Percentiles rank a stretch among this genome's conserved stretches.
These are phyloP conservation scores for Metridium senile DNA, from an alignment of 92 coral and sea anemone genomes.

Conservation along the genomic window DNA sequence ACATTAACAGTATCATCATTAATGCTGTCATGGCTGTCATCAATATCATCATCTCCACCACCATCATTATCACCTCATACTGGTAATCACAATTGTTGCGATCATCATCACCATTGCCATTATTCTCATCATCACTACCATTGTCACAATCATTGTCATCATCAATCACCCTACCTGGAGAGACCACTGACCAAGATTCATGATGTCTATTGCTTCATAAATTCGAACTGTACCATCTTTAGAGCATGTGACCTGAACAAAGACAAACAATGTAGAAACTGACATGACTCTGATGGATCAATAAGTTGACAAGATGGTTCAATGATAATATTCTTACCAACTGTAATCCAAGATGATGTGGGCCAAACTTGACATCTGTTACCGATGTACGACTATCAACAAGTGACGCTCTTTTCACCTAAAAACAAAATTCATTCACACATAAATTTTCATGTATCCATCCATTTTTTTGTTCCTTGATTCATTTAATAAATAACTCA, in stretches of 20 bases:
- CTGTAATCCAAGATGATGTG: conserved; percentile 84
- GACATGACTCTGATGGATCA: background rate
- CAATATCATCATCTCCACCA: too few species aligned
- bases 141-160: background rate
- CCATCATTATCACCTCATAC: too few species aligned
- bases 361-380: conserved; percentile 98
- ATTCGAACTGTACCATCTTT: conserved; percentile 98
- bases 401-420: conserved; percentile 92
- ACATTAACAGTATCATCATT: too few species aligned
- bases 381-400: conserved; percentile 98
- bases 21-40: too few species aligned
- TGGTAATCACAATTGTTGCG: background rate
- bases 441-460: too few species aligned
- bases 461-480: too few species aligned
- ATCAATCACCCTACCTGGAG: conserved; percentile 50
- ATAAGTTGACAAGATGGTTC: too few species aligned
- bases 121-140: background rate
- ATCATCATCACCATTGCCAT: background rate
- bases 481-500: too few species aligned
- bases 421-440: background rate
- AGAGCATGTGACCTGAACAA: conserved; percentile 91
- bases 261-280: background rate
- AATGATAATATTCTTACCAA: conserved; percentile 61
- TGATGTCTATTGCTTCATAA: conserved; percentile 93
- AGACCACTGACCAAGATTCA: conserved; percentile 94